Conservation (phyloP, 2,797 vertebrate genomes). For the Smutsia gigantea region DNA sequence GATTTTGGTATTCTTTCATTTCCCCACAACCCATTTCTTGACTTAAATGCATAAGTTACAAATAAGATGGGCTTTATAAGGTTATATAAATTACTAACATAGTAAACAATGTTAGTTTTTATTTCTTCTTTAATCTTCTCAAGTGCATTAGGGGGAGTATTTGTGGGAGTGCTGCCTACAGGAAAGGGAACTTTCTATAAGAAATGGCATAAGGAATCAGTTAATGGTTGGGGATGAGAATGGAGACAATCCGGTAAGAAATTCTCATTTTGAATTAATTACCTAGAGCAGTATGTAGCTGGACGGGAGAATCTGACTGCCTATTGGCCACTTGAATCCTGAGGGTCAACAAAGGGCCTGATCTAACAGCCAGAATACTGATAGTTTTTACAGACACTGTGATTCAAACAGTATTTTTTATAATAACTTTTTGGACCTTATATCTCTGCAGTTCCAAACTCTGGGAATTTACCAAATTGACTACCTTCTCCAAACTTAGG, state of each 20-base stretch:
- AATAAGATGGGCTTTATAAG: background rate
- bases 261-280: constrained; percentile 7
- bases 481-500: background rate
- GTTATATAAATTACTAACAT: background rate
- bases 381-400: background rate
- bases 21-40: background rate
- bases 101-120: background rate
- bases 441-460: background rate
- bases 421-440: background rate
- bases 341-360: background rate
- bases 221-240: background rate
- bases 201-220: background rate
- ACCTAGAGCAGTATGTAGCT: background rate
- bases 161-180: background rate
- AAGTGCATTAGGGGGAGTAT: background rate
- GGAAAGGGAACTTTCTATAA: background rate
- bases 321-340: background rate
- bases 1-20: background rate
- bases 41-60: background rate
- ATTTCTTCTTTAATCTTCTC: background rate
- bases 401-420: background rate
- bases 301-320: background rate
- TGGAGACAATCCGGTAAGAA: background rate
- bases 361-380: accelerated
- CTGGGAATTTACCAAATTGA: background rate